Conservation (phyloP, 1,140 invertebrate genomes). For the Hestina assimilis region DNA sequence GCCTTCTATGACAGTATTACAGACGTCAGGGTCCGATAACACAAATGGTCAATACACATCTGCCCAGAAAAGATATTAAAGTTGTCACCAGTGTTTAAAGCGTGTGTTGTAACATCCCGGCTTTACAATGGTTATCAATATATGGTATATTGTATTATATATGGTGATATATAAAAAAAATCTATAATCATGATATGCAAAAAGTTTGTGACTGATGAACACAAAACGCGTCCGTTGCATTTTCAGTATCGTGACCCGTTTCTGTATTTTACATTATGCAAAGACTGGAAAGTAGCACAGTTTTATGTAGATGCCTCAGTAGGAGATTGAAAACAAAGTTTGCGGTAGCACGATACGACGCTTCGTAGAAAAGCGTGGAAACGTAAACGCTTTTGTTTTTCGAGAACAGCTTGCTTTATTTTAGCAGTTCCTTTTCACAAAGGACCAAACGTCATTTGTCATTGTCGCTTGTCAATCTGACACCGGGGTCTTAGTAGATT, state of each 20-base stretch:
- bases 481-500: slow-evolving; percentile 31
- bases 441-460: slow-evolving; percentile 48
- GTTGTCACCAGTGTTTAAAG: no score
- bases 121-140: no score
- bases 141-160: no score
- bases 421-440: slow-evolving; percentile 11
- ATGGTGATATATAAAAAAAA: no score
- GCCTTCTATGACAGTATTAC: no score
- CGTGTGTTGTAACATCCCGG: no score
- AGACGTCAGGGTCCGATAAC: no score
- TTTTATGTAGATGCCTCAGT: slow-evolving; percentile 17
- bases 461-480: slow-evolving; percentile 40
- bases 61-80: no score
- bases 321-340: slow-evolving; percentile 50
- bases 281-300: slow-evolving; percentile 23
- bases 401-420: slow-evolving; percentile 16
- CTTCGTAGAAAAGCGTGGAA: slow-evolving; percentile 33
- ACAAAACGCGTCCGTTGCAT: slow-evolving; percentile 17
- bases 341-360: slow-evolving; percentile 31
- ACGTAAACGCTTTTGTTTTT: slow-evolving; percentile 35
- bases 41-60: no score
- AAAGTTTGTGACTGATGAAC: slow-evolving; percentile 1
- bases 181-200: background rate
- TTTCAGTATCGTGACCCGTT: slow-evolving; percentile 29
- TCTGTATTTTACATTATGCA: slow-evolving; percentile 28